phyloP scores from a whole-genome alignment of 2,797 vertebrate genomes.

The Euthynnus affinis region DNA sequence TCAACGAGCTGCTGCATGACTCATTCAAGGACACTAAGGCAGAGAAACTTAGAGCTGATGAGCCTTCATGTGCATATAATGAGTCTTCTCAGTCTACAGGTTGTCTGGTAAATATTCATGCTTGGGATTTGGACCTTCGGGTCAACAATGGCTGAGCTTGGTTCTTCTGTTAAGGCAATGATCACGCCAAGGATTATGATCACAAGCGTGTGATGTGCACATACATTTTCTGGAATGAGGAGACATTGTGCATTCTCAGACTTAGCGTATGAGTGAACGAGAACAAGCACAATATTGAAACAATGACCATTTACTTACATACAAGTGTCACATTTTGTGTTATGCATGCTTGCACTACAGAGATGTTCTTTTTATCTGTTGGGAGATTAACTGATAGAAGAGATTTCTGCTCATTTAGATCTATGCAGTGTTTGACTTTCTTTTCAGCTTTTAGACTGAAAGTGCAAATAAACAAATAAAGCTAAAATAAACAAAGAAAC shows the following conservation, averaged over 20 bases:
- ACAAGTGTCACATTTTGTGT: neutral
- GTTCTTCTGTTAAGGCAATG: constrained; percentile 3
- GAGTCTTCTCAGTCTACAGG: constrained; percentile 15
- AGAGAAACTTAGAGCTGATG: constrained; percentile 9
- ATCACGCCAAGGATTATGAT: neutral
- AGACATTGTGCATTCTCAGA: neutral
- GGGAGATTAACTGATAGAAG: too few relatives aligned
- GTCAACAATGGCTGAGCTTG: constrained; percentile 11
- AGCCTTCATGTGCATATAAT: neutral
- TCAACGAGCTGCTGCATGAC: constrained; percentile 20
- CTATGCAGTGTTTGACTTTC: too few relatives aligned
- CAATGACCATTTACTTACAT: neutral
- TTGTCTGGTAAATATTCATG: constrained; percentile 33
- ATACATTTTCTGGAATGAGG: constrained; percentile 13
- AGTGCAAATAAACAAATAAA: too few relatives aligned
- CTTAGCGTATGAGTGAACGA: neutral
- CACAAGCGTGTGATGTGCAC: constrained; percentile 11
- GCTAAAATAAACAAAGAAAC: too few relatives aligned
- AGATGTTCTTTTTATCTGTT: neutral
- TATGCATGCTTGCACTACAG: neutral
- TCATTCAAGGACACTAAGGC: constrained; percentile 24
- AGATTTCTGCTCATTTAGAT: too few relatives aligned
- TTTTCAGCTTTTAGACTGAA: too few relatives aligned
- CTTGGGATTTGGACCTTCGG: constrained; percentile 6
- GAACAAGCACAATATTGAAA: neutral